phyloP scores from a whole-genome alignment of 2,113 vertebrate genomes.

The Tapirus terrestris region DNA sequence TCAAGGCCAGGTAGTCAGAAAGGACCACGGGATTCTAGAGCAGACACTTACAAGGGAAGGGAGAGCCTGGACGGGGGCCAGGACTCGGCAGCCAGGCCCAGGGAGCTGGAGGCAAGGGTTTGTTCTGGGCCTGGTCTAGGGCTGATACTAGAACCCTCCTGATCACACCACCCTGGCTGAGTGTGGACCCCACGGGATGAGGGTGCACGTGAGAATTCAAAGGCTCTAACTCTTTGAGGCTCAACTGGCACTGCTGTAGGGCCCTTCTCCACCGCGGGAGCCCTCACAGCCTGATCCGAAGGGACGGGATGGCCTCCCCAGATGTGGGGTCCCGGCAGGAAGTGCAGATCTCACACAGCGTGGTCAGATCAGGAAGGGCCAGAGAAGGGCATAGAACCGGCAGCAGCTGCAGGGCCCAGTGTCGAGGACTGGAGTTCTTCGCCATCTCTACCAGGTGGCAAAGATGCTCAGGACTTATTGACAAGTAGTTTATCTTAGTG shows the following conservation, averaged over 20 bases:
- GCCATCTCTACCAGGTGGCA: neutral
- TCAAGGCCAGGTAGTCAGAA: neutral
- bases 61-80: neutral
- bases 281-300: neutral
- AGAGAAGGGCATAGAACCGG: neutral
- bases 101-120: neutral
- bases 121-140: neutral
- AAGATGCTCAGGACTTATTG: neutral
- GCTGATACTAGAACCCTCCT: neutral
- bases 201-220: accelerated
- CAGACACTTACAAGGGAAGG: neutral
- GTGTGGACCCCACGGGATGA: neutral
- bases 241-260: neutral
- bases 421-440: neutral
- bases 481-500: neutral
- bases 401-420: neutral
- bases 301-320: neutral
- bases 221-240: neutral
- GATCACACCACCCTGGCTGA: neutral
- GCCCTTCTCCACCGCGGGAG: neutral
- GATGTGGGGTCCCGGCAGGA: neutral
- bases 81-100: neutral
- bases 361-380: neutral
- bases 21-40: neutral
- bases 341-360: too few relatives aligned